A percentile compares a stretch with the other conserved stretches of the same genome.
Evolutionary conservation across 1,140 invertebrate genomes (phyloP).

Genomic region (Pomacea maculata): DNA sequence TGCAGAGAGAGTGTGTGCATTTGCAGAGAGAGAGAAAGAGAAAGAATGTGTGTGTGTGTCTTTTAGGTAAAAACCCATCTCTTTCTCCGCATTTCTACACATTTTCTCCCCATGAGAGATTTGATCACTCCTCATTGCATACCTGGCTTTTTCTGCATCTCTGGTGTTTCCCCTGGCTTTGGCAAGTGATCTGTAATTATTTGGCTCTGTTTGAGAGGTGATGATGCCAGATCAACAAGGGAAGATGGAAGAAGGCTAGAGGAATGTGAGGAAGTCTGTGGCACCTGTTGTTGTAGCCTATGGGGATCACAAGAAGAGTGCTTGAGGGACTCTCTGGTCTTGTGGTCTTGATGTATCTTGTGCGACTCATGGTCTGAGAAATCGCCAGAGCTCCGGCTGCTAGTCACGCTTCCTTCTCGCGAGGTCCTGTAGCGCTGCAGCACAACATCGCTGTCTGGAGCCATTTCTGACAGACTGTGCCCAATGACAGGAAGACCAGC

Average conservation of each 20-base stretch:
- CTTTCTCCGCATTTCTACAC: too few relatives aligned
- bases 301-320: not conserved
- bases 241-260: not conserved
- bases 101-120: too few relatives aligned
- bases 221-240: not conserved
- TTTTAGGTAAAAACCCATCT: too few relatives aligned
- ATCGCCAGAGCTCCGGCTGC: slow-evolving; percentile 58
- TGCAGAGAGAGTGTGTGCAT: too few relatives aligned
- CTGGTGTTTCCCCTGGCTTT: not conserved
- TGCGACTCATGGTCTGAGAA: slow-evolving; percentile 62
- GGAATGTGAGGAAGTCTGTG: not conserved
- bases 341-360: slow-evolving; percentile 61
- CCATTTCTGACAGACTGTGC: not conserved
- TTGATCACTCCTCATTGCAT: not conserved
- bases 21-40: too few relatives aligned
- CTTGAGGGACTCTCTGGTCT: slow-evolving; percentile 39
- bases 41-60: too few relatives aligned
- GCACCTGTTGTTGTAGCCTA: not conserved
- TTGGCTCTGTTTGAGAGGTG: slow-evolving; percentile 16
- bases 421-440: slow-evolving; percentile 28
- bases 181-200: slow-evolving; percentile 21
- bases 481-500: slow-evolving; percentile 7
- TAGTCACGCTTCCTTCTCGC: slow-evolving; percentile 52
- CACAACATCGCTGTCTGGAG: not conserved
- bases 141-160: slow-evolving; percentile 10